phyloP scores from a whole-genome alignment of 2,888 invertebrate species.

The Norana najaformis region DNA sequence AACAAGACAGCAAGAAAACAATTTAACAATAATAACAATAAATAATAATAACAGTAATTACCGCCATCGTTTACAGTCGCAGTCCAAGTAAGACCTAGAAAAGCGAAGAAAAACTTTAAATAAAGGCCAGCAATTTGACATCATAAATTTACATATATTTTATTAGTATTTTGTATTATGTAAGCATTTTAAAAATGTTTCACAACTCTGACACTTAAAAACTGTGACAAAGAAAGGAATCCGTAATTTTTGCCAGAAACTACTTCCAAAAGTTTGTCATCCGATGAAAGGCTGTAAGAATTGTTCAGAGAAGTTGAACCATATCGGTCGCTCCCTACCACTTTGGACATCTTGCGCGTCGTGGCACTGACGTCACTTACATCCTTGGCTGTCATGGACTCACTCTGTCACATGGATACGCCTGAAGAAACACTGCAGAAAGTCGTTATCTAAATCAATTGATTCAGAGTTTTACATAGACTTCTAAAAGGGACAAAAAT shows the following conservation, averaged over 20 bases:
- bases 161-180: neutral
- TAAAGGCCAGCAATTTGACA: neutral
- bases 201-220: constrained; percentile 15
- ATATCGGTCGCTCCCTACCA: neutral
- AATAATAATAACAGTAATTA: constrained; percentile 43
- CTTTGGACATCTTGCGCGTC: neutral
- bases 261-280: neutral
- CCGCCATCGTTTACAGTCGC: constrained; percentile 93
- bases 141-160: neutral
- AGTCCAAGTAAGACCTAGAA: constrained; percentile 73
- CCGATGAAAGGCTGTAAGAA: neutral
- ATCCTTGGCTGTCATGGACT: neutral
- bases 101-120: constrained; percentile 17
- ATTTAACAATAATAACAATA: neutral
- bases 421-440: neutral
- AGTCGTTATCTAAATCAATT: neutral
- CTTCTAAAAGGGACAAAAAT: neutral
- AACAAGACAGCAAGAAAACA: neutral
- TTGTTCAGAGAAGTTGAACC: constrained; percentile 14
- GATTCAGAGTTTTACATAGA: too few species aligned
- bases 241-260: constrained; percentile 3
- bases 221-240: constrained; percentile 8
- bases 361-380: neutral
- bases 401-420: neutral
- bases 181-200: neutral